Base-by-base conservation (phyloP, 2,888 invertebrate genomes). In the Mesochorus sp. region DNA sequence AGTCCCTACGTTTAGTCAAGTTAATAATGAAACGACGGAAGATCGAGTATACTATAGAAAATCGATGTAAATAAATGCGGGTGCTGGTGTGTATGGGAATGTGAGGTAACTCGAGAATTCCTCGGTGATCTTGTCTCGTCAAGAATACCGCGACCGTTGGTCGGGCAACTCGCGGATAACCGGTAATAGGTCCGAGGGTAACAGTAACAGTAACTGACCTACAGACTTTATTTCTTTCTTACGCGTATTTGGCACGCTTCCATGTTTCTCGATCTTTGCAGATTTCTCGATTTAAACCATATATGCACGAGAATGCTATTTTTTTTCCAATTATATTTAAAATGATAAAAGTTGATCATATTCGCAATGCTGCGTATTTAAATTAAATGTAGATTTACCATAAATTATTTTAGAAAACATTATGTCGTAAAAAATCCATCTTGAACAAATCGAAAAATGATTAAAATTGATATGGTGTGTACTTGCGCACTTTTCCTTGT, bases 151-250 rank as follows among this genome's bases (percentile, higher is more conserved):
- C 80, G 82, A 85, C 82, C 84, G 86, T 86, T 86, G 85, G 83
- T 82, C 81, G 83, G n/a, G 26, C 21, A 37, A 47, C 70, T 70
- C 49, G 51, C 84, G 86, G 73, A 85, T 86, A 87, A 86, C 86
- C 85, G 84, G 82, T 85, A 84, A 85, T 82, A 84, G 84, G 59
- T 66, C 76, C 83, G 78, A 83, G 83, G 83, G 85, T 86, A 86
- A 87, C 84, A 87, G 86, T 86, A 87, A 85, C 85, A 87, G 86
- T 85, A 84, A 87, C 85, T 85, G 85, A 86, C 85, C 84, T 85
- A 86, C 84, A 85, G 85, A 83, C 82, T 81, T 51, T 28, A 26
- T 5, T 12, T 21, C 21, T 21, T 39, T 57, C 39, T 57, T 51
- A 17, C 24, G 10, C 17, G 24, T 49, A 8, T 1, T 8, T 3